Base-by-base conservation (phyloP, 2,113 vertebrate genomes). In the Psettodes erumei region DNA sequence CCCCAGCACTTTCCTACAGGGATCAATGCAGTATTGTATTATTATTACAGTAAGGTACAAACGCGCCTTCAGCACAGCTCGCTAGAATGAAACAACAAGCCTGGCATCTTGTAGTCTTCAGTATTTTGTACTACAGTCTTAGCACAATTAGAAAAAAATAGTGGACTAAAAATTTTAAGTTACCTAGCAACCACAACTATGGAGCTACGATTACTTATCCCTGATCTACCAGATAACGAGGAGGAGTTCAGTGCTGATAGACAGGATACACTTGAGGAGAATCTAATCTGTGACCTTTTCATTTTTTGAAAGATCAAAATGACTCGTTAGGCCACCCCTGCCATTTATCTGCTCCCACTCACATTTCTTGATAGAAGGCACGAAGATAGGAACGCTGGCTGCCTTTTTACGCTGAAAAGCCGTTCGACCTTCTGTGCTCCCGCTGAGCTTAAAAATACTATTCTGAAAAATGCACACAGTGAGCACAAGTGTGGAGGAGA, bases 101-200 rank as follows among this genome's bases (percentile, higher is more conserved):
- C 13, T 40, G 15, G 51, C 23, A 32, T 55, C 11, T 5, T 48
- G n/a, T 12, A 50, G 8, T 45, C n/a, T n/a, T n/a, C n/a, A n/a
- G n/a, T n/a, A n/a, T n/a, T n/a, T 28, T 48, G 21, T 42, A 53
- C 9, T 53, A 13, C 35, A 11, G n/a, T 35, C 35, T 27, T 55
- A 10, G 8, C 11, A 3, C 11, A 9, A 12, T 62, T 38, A 43
- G 2, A 23, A 37, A 65, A 32, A 11, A 55, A 8, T 3, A 37
- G 33, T 56, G 37, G n/a, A 55, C 53, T 21, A 33, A 25, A 64
- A 47, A 53, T 33, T 30, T 27, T 28, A 75, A 23, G 77, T 83
- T 69, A 69, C 73, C 74, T 69, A 83, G 82, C 82, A 84, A 80
- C 73, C 25, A 5, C 3, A 23, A 16, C 28, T 45, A 9, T 1